Percentiles rank a stretch among this genome's conserved stretches.
Evolutionary conservation across 53 echinoderm and acorn worm species (phyloP).

Genomic region (Echinometra lucunter): DNA sequence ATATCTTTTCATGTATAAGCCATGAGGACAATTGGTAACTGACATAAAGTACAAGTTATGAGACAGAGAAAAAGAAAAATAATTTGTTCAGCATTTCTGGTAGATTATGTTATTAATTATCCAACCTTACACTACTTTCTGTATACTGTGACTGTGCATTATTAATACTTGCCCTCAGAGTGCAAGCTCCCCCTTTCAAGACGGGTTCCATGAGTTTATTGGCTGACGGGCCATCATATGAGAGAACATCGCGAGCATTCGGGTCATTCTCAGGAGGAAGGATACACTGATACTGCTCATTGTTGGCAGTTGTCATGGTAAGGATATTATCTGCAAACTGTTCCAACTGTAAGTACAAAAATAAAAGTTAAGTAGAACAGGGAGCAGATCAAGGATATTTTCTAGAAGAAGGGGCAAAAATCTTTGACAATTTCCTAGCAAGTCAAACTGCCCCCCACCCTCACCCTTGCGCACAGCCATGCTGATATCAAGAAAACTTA

Average conservation of each 20-base stretch:
- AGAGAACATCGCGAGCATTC: conserved; percentile 61
- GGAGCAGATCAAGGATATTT: neutral
- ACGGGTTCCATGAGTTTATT: conserved; percentile 77
- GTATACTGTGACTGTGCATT: neutral
- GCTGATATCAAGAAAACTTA: too few species aligned
- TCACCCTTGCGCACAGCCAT: too few species aligned
- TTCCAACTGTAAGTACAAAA: conserved; percentile 67
- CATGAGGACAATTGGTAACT: too few species aligned
- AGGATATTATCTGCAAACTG: conserved; percentile 71
- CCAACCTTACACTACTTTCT: too few species aligned
- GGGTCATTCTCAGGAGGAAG: conserved; percentile 76
- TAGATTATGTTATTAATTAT: too few species aligned
- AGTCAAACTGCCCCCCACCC: too few species aligned
- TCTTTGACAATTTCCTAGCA: too few species aligned
- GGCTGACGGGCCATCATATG: conserved; percentile 88
- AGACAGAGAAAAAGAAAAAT: too few species aligned
- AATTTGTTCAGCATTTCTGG: too few species aligned
- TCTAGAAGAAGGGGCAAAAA: neutral
- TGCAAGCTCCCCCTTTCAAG: conserved; percentile 79
- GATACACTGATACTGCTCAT: conserved; percentile 93
- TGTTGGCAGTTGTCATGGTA: conserved; percentile 90
- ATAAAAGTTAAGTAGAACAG: too few species aligned
- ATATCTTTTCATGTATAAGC: too few species aligned
- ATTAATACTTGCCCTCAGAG: conserved; percentile 78
- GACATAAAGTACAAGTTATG: too few species aligned